These are phyloP conservation scores for Galeopsomyia nigrocyanea DNA, from an alignment of 2,888 invertebrate genomes.

Conservation along the genomic window DNA sequence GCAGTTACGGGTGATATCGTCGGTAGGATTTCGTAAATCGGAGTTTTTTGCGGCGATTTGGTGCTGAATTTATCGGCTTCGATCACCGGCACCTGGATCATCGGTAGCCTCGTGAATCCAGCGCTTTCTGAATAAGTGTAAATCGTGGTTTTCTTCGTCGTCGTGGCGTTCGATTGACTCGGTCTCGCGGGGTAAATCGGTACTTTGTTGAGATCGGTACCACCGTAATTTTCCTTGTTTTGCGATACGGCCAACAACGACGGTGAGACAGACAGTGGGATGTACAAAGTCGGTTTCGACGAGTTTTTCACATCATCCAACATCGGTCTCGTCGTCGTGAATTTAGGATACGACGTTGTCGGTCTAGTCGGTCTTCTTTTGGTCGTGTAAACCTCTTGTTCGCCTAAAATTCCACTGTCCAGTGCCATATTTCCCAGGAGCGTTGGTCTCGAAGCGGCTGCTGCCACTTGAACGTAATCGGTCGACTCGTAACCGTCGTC, in stretches of 20 bases:
- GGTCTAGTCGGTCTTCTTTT: constrained; percentile 14
- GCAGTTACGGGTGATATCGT: constrained; percentile 55
- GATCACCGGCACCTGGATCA: constrained; percentile 65
- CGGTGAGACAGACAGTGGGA: constrained; percentile 37
- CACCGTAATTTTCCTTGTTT: constrained; percentile 11
- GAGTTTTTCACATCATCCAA: constrained; percentile 13
- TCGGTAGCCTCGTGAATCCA: constrained; percentile 54
- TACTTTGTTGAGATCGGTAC: neutral
- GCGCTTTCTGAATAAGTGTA: constrained; percentile 18
- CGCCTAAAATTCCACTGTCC: constrained; percentile 37
- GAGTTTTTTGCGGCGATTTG: constrained; percentile 54
- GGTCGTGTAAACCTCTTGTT: constrained; percentile 15
- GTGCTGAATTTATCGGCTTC: constrained; percentile 59
- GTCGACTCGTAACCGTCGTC: neutral
- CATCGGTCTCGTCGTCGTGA: constrained; percentile 26
- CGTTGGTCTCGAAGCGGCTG: constrained; percentile 2
- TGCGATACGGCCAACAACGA: constrained; percentile 16
- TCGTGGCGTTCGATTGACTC: neutral
- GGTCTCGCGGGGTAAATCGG: constrained; percentile 3
- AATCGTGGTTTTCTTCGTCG: constrained; percentile 7
- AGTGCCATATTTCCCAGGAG: constrained; percentile 46
- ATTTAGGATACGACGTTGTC: constrained; percentile 3
- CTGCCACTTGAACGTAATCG: constrained; percentile 15
- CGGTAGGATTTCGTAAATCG: constrained; percentile 59
- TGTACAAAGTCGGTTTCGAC: constrained; percentile 44